Evolutionary conservation across 2,888 invertebrate genomes (phyloP).

Genomic region (Hermodice carunculata): DNA sequence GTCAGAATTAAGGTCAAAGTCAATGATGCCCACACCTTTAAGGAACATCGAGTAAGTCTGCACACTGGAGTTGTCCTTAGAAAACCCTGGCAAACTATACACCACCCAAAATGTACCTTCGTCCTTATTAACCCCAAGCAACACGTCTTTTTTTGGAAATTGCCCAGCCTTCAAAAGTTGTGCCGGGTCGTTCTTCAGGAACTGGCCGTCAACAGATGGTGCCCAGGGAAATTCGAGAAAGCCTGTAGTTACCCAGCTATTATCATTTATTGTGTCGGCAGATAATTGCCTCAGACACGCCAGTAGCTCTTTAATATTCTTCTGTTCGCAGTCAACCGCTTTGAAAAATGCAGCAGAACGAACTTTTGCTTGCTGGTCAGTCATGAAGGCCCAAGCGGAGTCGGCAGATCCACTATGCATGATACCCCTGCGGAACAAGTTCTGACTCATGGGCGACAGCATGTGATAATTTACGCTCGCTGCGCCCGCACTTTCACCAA

Average conservation of each 20-base stretch:
- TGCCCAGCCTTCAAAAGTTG: constrained; percentile 78
- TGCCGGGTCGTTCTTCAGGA: constrained; percentile 81
- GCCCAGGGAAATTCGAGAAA: constrained; percentile 91
- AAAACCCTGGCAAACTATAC: constrained; percentile 81
- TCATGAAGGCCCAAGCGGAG: constrained; percentile 91
- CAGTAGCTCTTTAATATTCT: too few relatives aligned
- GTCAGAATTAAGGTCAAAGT: constrained; percentile 71
- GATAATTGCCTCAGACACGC: constrained; percentile 35
- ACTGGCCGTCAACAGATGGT: constrained; percentile 91
- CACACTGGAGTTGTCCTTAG: constrained; percentile 34
- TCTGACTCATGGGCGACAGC: constrained; percentile 89
- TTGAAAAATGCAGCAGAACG: too few relatives aligned
- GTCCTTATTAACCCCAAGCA: constrained; percentile 92
- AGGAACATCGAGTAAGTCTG: constrained; percentile 28
- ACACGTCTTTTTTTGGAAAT: constrained; percentile 90
- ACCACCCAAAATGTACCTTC: constrained; percentile 92
- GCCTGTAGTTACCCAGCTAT: constrained; percentile 64
- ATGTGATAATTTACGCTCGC: constrained; percentile 82
- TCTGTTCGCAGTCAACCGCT: too few relatives aligned
- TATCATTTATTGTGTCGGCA: constrained; percentile 26
- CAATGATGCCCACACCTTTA: constrained; percentile 29
- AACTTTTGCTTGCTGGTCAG: too few relatives aligned
- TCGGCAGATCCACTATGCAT: constrained; percentile 92
- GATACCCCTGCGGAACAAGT: constrained; percentile 82
- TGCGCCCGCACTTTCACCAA: constrained; percentile 92